Evolutionary conservation across 2,113 vertebrate genomes (phyloP), one percentile per base, ranked within the genome.

Genomic region (Orcinus orca): DNA sequence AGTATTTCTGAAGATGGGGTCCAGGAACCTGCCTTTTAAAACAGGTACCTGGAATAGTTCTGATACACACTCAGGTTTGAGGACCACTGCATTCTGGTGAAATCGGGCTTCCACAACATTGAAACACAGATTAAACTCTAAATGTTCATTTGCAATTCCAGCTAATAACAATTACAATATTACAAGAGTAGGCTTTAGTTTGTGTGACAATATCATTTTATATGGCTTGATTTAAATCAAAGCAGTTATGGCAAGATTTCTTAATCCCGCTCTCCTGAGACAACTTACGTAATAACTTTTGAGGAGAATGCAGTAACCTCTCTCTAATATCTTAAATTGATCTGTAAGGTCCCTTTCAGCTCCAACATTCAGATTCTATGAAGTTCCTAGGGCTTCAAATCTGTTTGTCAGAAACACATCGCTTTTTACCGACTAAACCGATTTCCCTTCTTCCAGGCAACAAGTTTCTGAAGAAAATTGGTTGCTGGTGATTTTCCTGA

Each of bases 231-330:
- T 89, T 83, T 91, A 93, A 96, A 92, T 89, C 65, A 92, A 97
- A 93, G 63, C 26, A 79, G 26, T 90, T 93, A 58, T 63, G 41
- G 79, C n/a, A 93, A 96, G 50, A 93, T 96, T 95, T 97, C 79
- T 93, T 97, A 93, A 83, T 95, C 15, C 58, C 5, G 25, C 31
- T 91, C 68, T 95, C 93, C 79, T 96, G 80, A 93, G 90, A 86
- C 41, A 86, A 97, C 95, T 93, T 95, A 95, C 2, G 6, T 82
- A 96, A 95, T 91, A 92, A 77, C 55, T 93, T 95, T 89, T 86
- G 83, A 94, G 36, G 68, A 85, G 74, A 89, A 88, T 96, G 73
- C 83, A 96, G 53, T 90, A 96, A 86, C 10, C 31, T 87, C 38
- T 96, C 53, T 33, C 44, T 92, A 95, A 83, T 88, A 95, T 74